A percentile compares a stretch with the other conserved stretches of the same genome.
These are phyloP conservation scores for Palaemon carinicauda DNA, from an alignment of 1,140 invertebrate species.

Conservation along the genomic window DNA sequence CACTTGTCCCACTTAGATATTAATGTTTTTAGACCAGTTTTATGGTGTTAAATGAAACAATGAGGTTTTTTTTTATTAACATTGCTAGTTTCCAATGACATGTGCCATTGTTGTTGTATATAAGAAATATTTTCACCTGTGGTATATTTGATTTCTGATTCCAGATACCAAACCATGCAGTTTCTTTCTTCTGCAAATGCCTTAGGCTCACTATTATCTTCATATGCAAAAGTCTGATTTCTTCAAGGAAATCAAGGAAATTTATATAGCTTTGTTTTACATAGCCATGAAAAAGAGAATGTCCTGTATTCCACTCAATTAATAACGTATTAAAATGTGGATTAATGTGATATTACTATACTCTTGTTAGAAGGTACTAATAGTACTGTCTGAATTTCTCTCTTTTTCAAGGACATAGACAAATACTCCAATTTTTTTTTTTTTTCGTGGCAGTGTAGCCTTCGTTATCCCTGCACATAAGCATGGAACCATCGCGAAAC, in stretches of 20 bases:
- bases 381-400: background rate
- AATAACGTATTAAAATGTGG: too few relatives aligned
- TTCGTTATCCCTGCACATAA: conserved; percentile 53
- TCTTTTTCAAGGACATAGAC: conserved; percentile 45
- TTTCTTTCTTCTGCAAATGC: conserved; percentile 38
- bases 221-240: conserved; percentile 40
- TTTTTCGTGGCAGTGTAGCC: conserved; percentile 5
- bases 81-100: conserved; percentile 41
- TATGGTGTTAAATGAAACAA: conserved; percentile 23
- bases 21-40: conserved; percentile 28
- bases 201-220: conserved; percentile 32
- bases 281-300: background rate
- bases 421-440: conserved; percentile 30
- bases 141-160: conserved; percentile 36
- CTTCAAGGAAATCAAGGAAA: conserved; percentile 40
- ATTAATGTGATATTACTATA: background rate
- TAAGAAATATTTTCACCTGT: conserved; percentile 48
- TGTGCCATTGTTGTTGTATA: conserved; percentile 47
- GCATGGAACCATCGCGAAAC: conserved; percentile 57
- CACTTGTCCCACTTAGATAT: conserved; percentile 45
- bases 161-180: conserved; percentile 7
- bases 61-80: conserved; percentile 33
- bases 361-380: background rate
- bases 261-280: background rate
- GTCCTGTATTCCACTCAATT: too few relatives aligned